These are phyloP conservation scores for Merodon equestris DNA, from an alignment of 2,888 invertebrate species.

Conservation along the genomic window DNA sequence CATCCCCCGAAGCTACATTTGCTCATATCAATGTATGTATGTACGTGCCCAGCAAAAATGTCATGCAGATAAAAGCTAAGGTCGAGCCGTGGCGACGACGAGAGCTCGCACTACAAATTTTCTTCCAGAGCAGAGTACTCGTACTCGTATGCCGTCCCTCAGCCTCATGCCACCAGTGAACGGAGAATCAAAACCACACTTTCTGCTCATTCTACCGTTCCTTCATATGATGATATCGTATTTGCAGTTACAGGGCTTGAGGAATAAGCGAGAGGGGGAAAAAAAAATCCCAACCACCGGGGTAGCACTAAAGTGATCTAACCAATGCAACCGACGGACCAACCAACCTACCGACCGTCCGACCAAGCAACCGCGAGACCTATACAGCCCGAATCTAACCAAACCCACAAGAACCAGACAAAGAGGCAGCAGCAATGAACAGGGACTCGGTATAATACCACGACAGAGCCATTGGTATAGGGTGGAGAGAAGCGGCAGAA, in stretches of 20 bases:
- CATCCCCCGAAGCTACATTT: slow-evolving; percentile 3
- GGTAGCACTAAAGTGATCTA: slow-evolving; percentile 62
- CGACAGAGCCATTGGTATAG: no score
- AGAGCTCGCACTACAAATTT: slow-evolving; percentile 28
- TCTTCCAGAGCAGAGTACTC: slow-evolving; percentile 21
- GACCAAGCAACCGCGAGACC: slow-evolving; percentile 23
- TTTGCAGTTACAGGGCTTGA: background rate
- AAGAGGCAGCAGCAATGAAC: background rate
- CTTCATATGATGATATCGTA: no score
- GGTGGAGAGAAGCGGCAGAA: no score
- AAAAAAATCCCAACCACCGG: slow-evolving; percentile 38
- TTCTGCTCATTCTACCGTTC: background rate
- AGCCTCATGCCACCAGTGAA: background rate
- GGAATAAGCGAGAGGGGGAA: background rate
- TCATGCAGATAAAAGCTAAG: slow-evolving; percentile 62
- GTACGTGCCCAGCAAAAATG: background rate
- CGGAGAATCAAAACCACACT: slow-evolving; percentile 41
- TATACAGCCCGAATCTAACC: slow-evolving; percentile 3
- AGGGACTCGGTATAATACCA: background rate
- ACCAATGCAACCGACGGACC: slow-evolving; percentile 40
- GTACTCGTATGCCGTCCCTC: background rate
- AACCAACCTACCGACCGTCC: slow-evolving; percentile 34
- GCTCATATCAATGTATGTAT: slow-evolving; percentile 19
- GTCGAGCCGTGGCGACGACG: slow-evolving; percentile 46
- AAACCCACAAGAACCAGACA: background rate